These are phyloP conservation scores for Pheosia gnoma DNA, from an alignment of 2,888 invertebrate genomes.

Conservation along the genomic window DNA sequence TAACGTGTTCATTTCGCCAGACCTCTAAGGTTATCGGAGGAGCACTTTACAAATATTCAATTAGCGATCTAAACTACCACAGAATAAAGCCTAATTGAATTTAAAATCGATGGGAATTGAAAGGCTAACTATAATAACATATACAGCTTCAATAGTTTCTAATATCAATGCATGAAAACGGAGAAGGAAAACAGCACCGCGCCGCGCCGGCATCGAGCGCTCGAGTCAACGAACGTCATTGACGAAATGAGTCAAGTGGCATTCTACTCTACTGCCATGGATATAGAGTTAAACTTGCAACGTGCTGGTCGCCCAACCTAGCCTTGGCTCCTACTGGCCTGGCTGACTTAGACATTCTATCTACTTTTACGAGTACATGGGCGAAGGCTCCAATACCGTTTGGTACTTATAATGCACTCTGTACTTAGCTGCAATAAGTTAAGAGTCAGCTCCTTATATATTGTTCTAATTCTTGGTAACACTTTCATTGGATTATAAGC, in stretches of 20 bases:
- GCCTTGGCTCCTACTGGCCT: conserved; percentile 84
- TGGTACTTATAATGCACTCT: conserved; percentile 64
- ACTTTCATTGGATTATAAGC: conserved; percentile 62
- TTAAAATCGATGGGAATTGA: conserved; percentile 27
- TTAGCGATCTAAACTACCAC: background rate
- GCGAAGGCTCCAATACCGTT: conserved; percentile 73
- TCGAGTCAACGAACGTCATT: conserved; percentile 84
- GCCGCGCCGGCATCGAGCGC: conserved; percentile 80
- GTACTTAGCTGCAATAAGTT: conserved; percentile 62
- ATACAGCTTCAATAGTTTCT: conserved; percentile 74
- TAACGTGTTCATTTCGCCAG: conserved; percentile 29
- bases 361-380: conserved; percentile 82
- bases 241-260: conserved; percentile 52
- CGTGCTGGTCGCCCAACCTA: conserved; percentile 62
- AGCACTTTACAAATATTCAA: conserved; percentile 13
- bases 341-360: conserved; percentile 85
- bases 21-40: conserved; percentile 19
- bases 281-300: conserved; percentile 54
- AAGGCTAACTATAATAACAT: conserved; percentile 49
- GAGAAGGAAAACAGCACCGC: conserved; percentile 83
- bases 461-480: conserved; percentile 63
- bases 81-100: conserved; percentile 9
- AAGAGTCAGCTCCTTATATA: conserved; percentile 57
- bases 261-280: conserved; percentile 40
- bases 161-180: conserved; percentile 82